Conservation (phyloP, 2,113 vertebrate genomes). For the Heteronetta atricapilla region DNA sequence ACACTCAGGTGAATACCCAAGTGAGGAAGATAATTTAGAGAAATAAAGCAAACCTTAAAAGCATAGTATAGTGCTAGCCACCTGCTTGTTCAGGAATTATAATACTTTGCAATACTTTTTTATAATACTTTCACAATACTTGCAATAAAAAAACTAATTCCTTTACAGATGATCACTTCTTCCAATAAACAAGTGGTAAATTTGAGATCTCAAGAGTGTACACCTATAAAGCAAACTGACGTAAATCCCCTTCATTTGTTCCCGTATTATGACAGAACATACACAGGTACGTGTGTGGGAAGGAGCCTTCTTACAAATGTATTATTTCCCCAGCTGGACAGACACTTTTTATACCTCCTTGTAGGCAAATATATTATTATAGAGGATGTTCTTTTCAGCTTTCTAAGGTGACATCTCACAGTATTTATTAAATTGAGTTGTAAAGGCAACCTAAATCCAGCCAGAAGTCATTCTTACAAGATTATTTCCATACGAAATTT, state of each 20-base stretch:
- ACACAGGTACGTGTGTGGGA: background rate
- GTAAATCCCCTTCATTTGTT: background rate
- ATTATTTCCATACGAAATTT: background rate
- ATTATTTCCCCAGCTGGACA: background rate
- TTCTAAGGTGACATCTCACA: background rate
- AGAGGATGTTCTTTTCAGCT: background rate
- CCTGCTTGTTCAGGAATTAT: constrained; percentile 43
- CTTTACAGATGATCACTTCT: constrained; percentile 28
- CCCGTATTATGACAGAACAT: background rate
- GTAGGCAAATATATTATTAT: background rate
- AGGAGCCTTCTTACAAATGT: background rate
- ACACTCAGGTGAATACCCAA: background rate
- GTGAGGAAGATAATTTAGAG: background rate
- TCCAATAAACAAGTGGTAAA: constrained; percentile 55
- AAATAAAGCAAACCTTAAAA: constrained; percentile 12
- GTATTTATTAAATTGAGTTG: background rate
- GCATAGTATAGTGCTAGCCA: background rate
- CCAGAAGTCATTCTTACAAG: background rate
- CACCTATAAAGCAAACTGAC: background rate
- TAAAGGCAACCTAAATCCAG: background rate
- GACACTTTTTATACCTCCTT: background rate
- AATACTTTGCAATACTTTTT: background rate
- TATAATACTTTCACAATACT: background rate
- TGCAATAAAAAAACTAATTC: constrained; percentile 59
- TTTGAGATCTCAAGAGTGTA: constrained; percentile 2